phyloP scores from a whole-genome alignment of 2,888 invertebrate species.

The Dinocampus coccinellae region DNA sequence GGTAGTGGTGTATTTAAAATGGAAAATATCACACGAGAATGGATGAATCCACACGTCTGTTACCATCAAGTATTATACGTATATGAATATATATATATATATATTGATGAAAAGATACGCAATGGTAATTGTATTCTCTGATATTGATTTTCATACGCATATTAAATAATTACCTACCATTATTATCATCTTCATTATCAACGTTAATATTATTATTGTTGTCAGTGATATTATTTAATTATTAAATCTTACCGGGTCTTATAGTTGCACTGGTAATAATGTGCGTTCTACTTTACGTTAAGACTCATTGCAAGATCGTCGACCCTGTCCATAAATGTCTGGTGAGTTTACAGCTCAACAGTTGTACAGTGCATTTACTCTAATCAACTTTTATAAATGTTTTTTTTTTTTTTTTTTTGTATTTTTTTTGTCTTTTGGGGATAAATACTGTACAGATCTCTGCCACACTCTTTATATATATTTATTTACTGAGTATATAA shows the following conservation, averaged over 20 bases:
- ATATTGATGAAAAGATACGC: no score
- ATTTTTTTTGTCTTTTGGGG: conserved; percentile 33
- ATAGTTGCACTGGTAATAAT: background rate
- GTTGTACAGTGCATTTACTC: conserved; percentile 8
- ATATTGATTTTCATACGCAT: background rate
- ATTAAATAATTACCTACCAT: background rate
- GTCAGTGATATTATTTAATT: background rate
- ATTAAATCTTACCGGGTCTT: background rate
- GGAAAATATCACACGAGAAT: background rate
- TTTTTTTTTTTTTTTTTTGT: no score
- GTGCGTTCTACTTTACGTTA: conserved; percentile 36
- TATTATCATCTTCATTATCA: background rate
- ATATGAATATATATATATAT: no score
- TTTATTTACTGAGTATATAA: no score
- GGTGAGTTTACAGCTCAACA: conserved; percentile 26
- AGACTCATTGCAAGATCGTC: conserved; percentile 34
- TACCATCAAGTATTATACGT: no score
- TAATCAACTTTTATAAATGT: conserved; percentile 29
- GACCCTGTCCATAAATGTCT: conserved; percentile 28
- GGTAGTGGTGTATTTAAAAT: background rate
- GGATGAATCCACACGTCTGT: no score
- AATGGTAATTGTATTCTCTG: no score
- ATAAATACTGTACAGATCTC: conserved; percentile 31
- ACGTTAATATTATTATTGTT: background rate
- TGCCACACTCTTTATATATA: conserved; percentile 9